phyloP scores from a whole-genome alignment of 2,888 invertebrate species.

The Orthosia gracilis region DNA sequence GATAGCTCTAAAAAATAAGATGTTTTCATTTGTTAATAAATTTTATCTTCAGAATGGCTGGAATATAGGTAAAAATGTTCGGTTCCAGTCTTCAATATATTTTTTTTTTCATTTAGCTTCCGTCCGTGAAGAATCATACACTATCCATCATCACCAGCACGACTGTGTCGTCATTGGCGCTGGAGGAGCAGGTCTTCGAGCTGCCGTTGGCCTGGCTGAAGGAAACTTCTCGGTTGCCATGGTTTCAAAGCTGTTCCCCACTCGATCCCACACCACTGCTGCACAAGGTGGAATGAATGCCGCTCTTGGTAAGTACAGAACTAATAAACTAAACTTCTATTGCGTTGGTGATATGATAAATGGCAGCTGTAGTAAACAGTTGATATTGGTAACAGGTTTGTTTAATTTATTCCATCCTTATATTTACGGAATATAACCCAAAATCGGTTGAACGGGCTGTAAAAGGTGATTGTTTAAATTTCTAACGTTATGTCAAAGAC shows the following conservation, averaged over 20 bases:
- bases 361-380: no score
- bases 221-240: constrained; percentile 98
- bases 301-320: constrained; percentile 92
- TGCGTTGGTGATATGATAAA: no score
- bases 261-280: constrained; percentile 99
- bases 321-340: no score
- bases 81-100: background rate
- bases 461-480: no score
- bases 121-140: constrained; percentile 91
- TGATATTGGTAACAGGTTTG: no score
- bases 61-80: background rate
- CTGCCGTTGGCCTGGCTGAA: constrained; percentile 98
- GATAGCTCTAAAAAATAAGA: no score
- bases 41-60: background rate
- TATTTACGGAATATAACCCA: no score
- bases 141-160: constrained; percentile 97
- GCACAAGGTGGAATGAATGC: constrained; percentile 99
- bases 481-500: no score
- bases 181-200: constrained; percentile 98
- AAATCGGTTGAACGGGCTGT: no score
- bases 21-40: no score
- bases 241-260: constrained; percentile 99
- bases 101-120: constrained; percentile 39
- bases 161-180: constrained; percentile 99
- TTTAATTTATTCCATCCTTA: no score